These are phyloP conservation scores for Mimas tiliae DNA, from an alignment of 2,888 invertebrate species.

Conservation along the genomic window DNA sequence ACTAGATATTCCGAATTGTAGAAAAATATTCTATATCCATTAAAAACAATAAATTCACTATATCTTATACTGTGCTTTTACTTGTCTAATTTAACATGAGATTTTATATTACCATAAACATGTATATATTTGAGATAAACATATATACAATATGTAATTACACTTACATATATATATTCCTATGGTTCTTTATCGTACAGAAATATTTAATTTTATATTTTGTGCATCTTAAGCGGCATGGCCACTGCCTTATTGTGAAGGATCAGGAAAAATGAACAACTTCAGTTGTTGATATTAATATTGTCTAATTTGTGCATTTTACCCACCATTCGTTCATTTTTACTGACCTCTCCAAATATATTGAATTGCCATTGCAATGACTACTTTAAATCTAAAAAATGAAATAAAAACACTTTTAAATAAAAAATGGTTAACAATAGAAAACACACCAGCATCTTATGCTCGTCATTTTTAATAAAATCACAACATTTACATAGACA, in stretches of 20 bases:
- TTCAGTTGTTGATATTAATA: slow-evolving; percentile 8
- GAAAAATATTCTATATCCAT: slow-evolving; percentile 19
- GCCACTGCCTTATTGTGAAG: not conserved
- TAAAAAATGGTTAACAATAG: not conserved
- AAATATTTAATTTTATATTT: slow-evolving; percentile 18
- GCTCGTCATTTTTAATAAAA: not conserved
- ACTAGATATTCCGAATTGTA: slow-evolving; percentile 10
- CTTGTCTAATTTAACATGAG: slow-evolving; percentile 13
- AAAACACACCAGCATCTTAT: slow-evolving; percentile 1
- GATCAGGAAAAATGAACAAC: slow-evolving; percentile 20
- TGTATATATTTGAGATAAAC: slow-evolving; percentile 17
- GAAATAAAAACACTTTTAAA: not conserved
- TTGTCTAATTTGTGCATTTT: slow-evolving; percentile 6
- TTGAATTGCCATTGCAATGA: slow-evolving; percentile 27
- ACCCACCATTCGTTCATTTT: not conserved
- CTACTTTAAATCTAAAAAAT: slow-evolving; percentile 13
- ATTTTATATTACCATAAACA: slow-evolving; percentile 17
- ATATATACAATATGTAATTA: slow-evolving; percentile 16
- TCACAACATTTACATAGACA: not conserved
- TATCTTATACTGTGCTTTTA: slow-evolving; percentile 15
- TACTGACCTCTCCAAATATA: slow-evolving; percentile 19
- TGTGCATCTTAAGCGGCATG: slow-evolving; percentile 29
- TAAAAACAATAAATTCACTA: slow-evolving; percentile 23
- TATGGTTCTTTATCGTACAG: slow-evolving; percentile 4
- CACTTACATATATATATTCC: slow-evolving; percentile 12